These are phyloP conservation scores for Cataglyphis altisquamis DNA, from an alignment of 2,888 invertebrate genomes.

Conservation along the genomic window DNA sequence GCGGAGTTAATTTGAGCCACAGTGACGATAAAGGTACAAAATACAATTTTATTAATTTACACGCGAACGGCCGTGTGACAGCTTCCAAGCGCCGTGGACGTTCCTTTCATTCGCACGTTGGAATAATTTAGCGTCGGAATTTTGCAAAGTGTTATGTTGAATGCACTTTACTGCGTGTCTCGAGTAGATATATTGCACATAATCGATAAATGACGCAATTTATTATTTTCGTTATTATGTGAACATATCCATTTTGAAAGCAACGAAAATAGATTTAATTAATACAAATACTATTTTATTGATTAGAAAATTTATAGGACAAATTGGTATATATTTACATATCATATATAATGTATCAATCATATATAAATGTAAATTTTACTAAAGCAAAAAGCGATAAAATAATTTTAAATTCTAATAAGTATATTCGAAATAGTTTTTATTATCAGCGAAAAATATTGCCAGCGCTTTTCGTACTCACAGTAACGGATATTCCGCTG, in stretches of 20 bases:
- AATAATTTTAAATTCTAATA: neutral
- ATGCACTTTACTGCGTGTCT: conserved; percentile 62
- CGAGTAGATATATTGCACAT: conserved; percentile 32
- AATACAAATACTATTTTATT: neutral
- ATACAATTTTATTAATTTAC: conserved; percentile 76
- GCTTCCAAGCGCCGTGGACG: conserved; percentile 68
- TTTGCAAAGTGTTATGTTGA: conserved; percentile 63
- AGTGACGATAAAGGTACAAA: conserved; percentile 57
- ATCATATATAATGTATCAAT: too few relatives aligned
- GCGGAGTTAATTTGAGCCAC: conserved; percentile 67
- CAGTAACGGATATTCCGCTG: conserved; percentile 54
- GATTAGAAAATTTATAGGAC: neutral
- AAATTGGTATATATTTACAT: neutral
- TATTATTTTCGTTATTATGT: conserved; percentile 69
- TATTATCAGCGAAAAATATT: neutral
- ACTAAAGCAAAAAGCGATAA: neutral
- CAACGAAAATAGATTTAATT: neutral
- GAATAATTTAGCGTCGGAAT: conserved; percentile 72
- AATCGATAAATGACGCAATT: conserved; percentile 56
- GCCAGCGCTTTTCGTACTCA: neutral
- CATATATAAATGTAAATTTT: neutral
- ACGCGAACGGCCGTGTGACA: conserved; percentile 60
- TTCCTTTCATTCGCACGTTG: conserved; percentile 71
- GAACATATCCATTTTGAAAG: neutral
- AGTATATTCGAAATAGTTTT: neutral